These are phyloP conservation scores for Polymixis lichenea DNA, from an alignment of 2,888 invertebrate species.

Conservation along the genomic window DNA sequence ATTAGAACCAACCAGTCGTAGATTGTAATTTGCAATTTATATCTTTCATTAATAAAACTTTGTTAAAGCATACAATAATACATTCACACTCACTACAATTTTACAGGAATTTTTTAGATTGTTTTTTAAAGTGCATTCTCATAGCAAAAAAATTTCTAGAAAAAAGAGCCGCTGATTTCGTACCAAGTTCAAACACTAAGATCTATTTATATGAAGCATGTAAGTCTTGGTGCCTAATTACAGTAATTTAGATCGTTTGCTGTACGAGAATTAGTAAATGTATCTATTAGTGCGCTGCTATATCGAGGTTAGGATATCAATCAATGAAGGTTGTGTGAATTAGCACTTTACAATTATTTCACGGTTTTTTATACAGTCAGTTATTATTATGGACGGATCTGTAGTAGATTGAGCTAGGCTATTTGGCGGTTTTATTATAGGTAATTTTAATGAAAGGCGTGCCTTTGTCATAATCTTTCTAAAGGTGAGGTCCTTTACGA, in stretches of 20 bases:
- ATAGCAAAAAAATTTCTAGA: not conserved
- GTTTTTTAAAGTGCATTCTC: not conserved
- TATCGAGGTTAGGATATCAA: constrained; percentile 45
- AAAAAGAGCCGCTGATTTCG: not conserved
- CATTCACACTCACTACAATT: not conserved
- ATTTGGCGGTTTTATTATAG: not conserved
- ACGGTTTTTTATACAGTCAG: constrained; percentile 17
- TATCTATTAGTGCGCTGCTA: constrained; percentile 22
- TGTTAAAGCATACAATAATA: not conserved
- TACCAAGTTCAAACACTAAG: not conserved
- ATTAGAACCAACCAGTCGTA: not conserved
- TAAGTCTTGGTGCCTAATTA: constrained; percentile 10
- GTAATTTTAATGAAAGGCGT: not conserved
- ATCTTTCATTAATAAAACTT: not conserved
- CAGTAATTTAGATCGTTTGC: constrained; percentile 23
- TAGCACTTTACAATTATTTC: constrained; percentile 34
- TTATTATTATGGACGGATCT: not conserved
- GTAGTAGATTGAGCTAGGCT: constrained; percentile 12
- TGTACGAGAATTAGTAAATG: constrained; percentile 38
- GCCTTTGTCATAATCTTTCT: not conserved
- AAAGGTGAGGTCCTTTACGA: not conserved
- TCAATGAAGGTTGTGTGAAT: constrained; percentile 34
- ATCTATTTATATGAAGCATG: not conserved
- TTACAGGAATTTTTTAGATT: no score
- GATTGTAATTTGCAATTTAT: not conserved